These are phyloP conservation scores for Eulemur rufifrons DNA, from an alignment of 2,113 vertebrate species.

Conservation along the genomic window DNA sequence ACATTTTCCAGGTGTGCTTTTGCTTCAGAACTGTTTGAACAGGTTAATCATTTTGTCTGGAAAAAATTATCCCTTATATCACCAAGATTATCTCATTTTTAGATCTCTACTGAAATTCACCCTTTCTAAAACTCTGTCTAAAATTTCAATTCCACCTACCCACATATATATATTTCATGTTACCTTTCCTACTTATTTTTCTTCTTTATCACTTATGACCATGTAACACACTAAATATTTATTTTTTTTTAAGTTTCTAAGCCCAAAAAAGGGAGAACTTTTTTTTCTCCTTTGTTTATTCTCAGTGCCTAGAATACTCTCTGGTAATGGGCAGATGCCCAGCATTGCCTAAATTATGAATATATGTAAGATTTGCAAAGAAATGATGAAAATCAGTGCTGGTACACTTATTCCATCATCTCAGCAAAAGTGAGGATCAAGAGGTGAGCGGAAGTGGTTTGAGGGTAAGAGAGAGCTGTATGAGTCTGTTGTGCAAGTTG, in stretches of 20 bases:
- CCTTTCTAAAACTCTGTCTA: not conserved
- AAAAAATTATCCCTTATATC: not conserved
- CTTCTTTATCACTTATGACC: not conserved
- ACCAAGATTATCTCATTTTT: no score
- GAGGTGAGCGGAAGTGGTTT: not conserved
- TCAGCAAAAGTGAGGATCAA: not conserved
- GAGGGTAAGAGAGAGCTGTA: rapidly evolving
- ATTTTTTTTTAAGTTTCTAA: not conserved
- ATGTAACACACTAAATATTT: not conserved
- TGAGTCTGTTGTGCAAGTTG: not conserved
- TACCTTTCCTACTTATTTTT: not conserved
- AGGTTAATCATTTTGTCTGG: not conserved
- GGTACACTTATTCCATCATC: not conserved
- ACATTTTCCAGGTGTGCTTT: not conserved
- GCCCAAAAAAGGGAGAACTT: not conserved
- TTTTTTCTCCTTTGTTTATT: not conserved
- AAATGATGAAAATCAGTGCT: not conserved
- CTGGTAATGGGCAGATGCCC: not conserved
- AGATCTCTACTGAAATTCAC: not conserved
- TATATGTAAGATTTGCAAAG: not conserved
- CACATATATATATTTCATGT: not conserved
- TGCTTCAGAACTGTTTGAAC: not conserved
- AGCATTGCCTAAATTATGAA: not conserved
- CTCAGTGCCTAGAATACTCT: not conserved
- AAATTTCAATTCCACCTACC: not conserved